A percentile compares a stretch with the other conserved stretches of the same genome.
Evolutionary conservation across 2,113 vertebrate species (phyloP).

Genomic region (Narcine bancroftii): DNA sequence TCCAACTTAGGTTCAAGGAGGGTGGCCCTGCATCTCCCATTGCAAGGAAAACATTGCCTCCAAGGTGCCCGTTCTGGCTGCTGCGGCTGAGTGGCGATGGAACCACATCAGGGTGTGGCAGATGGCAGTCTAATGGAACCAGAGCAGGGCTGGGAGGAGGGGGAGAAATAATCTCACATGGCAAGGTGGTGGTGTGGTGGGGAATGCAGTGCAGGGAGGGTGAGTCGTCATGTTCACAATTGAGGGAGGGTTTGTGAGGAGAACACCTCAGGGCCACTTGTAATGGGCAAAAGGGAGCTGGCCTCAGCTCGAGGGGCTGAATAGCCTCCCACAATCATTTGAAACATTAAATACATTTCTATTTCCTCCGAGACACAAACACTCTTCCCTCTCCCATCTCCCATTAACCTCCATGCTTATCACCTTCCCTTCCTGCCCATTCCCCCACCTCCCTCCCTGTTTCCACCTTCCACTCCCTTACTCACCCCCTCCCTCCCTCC

Average conservation of each 20-base stretch:
- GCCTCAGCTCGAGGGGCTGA: neutral
- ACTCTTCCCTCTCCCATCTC: no score
- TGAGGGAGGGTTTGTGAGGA: neutral
- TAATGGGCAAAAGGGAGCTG: no score
- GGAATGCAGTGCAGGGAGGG: neutral
- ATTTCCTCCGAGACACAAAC: neutral
- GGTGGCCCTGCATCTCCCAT: neutral
- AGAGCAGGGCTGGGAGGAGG: no score
- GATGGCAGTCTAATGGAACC: neutral
- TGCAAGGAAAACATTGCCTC: neutral
- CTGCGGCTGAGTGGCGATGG: neutral
- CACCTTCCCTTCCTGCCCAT: no score
- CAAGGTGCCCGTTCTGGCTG: neutral
- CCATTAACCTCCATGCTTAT: no score
- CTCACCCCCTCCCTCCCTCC: no score
- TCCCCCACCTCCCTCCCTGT: no score
- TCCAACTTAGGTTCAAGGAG: neutral
- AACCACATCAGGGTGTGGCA: neutral
- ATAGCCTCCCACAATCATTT: neutral
- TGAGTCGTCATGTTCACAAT: neutral
- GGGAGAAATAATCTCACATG: no score
- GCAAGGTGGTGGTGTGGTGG: no score
- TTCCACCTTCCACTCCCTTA: no score
- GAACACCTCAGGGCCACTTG: neutral
- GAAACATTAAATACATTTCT: no score